phyloP scores from a whole-genome alignment of 2,113 vertebrate genomes.

The Glaucidium brasilianum region DNA sequence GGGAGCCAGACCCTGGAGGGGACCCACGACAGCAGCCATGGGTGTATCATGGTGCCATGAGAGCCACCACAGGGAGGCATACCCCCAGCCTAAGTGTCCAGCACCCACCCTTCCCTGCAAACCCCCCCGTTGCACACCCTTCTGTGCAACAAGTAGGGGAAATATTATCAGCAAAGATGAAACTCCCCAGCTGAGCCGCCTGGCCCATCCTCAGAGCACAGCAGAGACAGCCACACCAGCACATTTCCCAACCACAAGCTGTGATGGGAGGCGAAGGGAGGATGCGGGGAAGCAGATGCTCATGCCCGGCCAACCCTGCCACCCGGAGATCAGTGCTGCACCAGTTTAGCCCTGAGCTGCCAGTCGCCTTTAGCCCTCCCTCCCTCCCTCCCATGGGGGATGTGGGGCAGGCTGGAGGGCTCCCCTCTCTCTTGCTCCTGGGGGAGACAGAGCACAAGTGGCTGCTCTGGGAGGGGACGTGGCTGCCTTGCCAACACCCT shows the following conservation, averaged over 20 bases:
- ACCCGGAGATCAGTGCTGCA: fast-evolving
- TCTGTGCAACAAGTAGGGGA: background rate
- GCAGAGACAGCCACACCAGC: background rate
- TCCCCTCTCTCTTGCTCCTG: background rate
- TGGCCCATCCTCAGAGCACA: background rate
- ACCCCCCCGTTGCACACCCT: fast-evolving
- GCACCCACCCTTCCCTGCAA: background rate
- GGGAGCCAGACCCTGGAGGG: background rate
- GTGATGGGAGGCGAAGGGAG: background rate
- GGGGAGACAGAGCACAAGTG: background rate
- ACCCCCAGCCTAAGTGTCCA: background rate
- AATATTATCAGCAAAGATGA: background rate
- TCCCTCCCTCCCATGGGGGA: fast-evolving
- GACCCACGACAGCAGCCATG: background rate
- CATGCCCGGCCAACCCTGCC: fast-evolving
- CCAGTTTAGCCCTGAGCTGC: background rate
- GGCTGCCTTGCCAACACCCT: background rate
- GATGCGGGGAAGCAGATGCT: background rate
- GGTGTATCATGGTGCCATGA: background rate
- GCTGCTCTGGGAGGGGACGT: background rate
- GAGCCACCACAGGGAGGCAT: background rate
- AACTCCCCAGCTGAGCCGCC: background rate
- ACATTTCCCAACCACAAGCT: fast-evolving
- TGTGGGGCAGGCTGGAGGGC: background rate
- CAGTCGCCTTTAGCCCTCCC: fast-evolving